Conservation (phyloP, 2,113 vertebrate species). For the Antechinus flavipes region DNA sequence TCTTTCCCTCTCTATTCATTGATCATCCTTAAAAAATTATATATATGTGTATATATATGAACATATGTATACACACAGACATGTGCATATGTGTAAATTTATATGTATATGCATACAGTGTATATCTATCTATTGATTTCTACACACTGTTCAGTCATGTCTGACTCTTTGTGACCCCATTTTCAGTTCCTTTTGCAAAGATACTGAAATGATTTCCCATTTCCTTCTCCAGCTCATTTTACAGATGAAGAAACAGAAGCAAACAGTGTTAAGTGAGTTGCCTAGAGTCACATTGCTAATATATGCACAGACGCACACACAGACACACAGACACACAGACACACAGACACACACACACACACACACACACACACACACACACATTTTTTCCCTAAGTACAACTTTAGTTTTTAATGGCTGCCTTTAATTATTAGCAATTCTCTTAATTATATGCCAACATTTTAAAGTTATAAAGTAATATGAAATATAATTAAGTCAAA, state of each 20-base stretch:
- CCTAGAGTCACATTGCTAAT: no score
- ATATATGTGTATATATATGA: not conserved
- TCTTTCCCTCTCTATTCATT: not conserved
- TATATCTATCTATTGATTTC: not conserved
- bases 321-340: no score
- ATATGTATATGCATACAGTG: not conserved
- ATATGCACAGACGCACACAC: no score
- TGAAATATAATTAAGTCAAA: not conserved
- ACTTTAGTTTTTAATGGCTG: not conserved
- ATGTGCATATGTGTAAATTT: no score
- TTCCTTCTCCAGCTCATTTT: not conserved
- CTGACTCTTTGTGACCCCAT: not conserved
- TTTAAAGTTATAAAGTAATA: not conserved
- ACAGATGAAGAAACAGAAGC: not conserved
- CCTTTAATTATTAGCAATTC: not conserved
- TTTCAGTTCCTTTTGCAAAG: not conserved
- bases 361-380: no score
- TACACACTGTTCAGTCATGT: not conserved
- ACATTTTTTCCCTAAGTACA: not conserved
- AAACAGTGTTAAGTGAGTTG: not conserved
- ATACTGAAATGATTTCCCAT: not conserved
- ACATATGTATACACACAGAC: not conserved
- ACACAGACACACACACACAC: rapidly evolving
- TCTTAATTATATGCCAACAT: not conserved
- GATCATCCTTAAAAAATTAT: not conserved